These are phyloP conservation scores for Drosophila ambigua DNA, from an alignment of 1,140 invertebrate species.

Conservation along the genomic window DNA sequence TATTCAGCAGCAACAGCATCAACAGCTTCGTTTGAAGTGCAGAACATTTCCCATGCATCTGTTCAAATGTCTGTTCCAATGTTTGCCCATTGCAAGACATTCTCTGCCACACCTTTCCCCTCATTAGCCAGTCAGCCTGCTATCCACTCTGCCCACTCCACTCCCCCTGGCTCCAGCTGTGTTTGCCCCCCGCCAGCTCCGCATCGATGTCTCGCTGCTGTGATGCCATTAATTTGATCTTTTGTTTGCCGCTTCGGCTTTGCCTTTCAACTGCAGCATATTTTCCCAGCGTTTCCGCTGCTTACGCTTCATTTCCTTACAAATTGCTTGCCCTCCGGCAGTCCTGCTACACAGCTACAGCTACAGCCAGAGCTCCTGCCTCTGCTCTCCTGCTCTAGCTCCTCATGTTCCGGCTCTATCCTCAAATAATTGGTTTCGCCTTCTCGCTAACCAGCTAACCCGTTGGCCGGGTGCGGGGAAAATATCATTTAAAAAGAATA, in stretches of 20 bases:
- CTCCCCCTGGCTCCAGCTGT: conserved; percentile 46
- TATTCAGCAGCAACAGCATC: no score
- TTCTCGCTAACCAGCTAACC: conserved; percentile 26
- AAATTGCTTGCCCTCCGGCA: conserved; percentile 52
- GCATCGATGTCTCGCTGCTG: conserved; percentile 22
- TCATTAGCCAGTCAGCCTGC: not conserved
- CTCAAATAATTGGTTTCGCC: conserved; percentile 68
- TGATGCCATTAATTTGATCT: conserved; percentile 75
- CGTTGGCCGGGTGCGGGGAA: conserved; percentile 26
- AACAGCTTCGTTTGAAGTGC: no score
- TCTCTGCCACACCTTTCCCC: not conserved
- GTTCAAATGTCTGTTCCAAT: conserved; percentile 77
- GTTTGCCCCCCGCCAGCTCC: conserved; percentile 32
- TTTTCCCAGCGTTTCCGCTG: conserved; percentile 22
- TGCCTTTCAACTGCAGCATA: conserved; percentile 43
- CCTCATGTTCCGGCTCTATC: conserved; percentile 3
- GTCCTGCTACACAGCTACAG: conserved; percentile 4
- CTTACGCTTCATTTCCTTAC: conserved; percentile 54
- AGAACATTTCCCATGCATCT: conserved; percentile 35
- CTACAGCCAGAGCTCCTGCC: no score
- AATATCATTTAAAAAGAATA: conserved; percentile 78
- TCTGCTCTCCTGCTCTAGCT: not conserved
- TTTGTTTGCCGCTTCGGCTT: conserved; percentile 58
- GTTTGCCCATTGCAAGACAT: conserved; percentile 56
- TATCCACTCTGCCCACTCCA: not conserved